A percentile compares a stretch with the other conserved stretches of the same genome.
Evolutionary conservation across 1,140 invertebrate species (phyloP).

Genomic region (Drosophila watanabei): DNA sequence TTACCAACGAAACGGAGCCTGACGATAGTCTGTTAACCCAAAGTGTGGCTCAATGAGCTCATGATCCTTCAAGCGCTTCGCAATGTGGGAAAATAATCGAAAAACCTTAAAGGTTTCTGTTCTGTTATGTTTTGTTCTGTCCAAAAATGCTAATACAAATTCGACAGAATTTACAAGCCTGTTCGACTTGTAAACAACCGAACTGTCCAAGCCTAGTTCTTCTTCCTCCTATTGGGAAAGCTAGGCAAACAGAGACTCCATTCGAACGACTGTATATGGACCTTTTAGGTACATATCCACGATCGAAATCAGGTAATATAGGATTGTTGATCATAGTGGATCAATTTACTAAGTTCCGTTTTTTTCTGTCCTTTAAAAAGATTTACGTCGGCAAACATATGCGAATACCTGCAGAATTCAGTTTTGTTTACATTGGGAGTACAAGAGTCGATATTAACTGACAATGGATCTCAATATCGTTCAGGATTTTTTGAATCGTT

Average conservation of each 20-base stretch:
- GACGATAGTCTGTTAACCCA: not conserved
- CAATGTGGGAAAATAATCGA: no score
- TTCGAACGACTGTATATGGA: not conserved
- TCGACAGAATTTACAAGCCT: not conserved
- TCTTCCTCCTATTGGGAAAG: not conserved
- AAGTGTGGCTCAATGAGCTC: not conserved
- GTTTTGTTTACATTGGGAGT: not conserved
- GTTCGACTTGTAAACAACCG: not conserved
- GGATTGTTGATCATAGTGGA: slow-evolving; percentile 2
- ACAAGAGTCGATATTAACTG: not conserved
- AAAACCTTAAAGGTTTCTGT: no score
- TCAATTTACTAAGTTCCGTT: not conserved
- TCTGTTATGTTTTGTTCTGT: not conserved
- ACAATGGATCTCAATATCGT: not conserved
- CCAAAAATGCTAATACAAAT: slow-evolving; percentile 1
- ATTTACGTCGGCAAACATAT: not conserved
- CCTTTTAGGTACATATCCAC: not conserved
- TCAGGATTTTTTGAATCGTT: not conserved
- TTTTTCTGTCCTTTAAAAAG: not conserved
- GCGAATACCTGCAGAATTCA: not conserved
- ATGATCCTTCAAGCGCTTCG: no score
- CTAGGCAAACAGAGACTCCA: not conserved
- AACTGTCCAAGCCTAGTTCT: not conserved
- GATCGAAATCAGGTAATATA: not conserved
- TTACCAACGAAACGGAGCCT: not conserved